phyloP scores from a whole-genome alignment of 2,113 vertebrate genomes.

The Dicerorhinus sumatrensis region DNA sequence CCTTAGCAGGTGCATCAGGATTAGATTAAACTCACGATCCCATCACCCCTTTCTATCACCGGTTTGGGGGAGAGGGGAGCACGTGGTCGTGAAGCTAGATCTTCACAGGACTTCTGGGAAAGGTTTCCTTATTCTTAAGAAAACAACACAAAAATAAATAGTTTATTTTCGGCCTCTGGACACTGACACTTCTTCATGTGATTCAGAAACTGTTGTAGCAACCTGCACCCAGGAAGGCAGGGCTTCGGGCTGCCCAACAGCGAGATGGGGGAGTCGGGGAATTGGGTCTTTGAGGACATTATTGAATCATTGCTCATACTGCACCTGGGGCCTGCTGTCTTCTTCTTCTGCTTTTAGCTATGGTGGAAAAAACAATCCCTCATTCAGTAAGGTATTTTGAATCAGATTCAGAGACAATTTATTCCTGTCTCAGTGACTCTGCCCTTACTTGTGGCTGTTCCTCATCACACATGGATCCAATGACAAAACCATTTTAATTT shows the following conservation, averaged over 20 bases:
- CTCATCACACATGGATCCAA: background rate
- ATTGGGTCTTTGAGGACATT: background rate
- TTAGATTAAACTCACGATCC: background rate
- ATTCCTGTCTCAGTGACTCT: slow-evolving; percentile 20
- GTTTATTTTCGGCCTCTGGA: background rate
- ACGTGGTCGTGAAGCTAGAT: background rate
- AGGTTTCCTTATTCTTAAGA: background rate
- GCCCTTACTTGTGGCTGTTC: background rate
- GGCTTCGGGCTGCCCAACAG: background rate
- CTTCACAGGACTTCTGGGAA: background rate
- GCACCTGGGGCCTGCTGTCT: background rate
- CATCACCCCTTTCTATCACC: background rate
- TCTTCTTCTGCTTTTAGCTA: background rate
- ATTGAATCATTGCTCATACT: background rate
- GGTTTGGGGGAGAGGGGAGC: background rate
- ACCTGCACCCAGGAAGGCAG: background rate
- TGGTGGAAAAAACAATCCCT: background rate
- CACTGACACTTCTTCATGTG: background rate
- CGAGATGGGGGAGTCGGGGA: background rate
- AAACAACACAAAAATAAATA: background rate
- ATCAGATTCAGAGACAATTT: slow-evolving; percentile 4
- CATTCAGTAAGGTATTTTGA: slow-evolving; percentile 24
- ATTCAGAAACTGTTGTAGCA: background rate
- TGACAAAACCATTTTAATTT: background rate
- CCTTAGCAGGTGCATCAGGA: background rate